Conservation (phyloP, 1,140 invertebrate genomes). For the Drosophila azteca region DNA sequence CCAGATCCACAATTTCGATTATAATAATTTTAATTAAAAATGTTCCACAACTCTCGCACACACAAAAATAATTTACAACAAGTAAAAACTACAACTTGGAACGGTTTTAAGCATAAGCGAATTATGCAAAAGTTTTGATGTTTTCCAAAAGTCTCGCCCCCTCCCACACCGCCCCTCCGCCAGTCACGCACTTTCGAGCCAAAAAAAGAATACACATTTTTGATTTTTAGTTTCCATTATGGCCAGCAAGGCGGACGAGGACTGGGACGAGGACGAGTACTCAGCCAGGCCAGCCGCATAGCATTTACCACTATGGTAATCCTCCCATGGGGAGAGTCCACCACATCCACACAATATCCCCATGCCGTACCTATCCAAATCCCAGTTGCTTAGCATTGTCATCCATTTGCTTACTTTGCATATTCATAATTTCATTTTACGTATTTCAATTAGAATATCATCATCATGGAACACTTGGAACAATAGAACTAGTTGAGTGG, state of each 20-base stretch:
- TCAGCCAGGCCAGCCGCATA: slow-evolving; percentile 39
- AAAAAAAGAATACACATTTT: slow-evolving; percentile 29
- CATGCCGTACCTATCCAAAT: background rate
- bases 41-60: slow-evolving; percentile 26
- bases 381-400: slow-evolving; percentile 78
- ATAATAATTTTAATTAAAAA: slow-evolving; percentile 81
- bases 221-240: slow-evolving; percentile 81
- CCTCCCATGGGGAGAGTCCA: background rate
- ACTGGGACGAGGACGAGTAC: background rate
- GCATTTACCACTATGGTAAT: slow-evolving; percentile 66
- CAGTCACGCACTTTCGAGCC: slow-evolving; percentile 42
- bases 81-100: slow-evolving; percentile 62
- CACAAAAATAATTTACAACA: slow-evolving; percentile 38
- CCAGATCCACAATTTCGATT: slow-evolving; percentile 61
- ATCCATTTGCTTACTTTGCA: slow-evolving; percentile 82
- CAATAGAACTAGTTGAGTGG: slow-evolving; percentile 54
- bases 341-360: background rate
- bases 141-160: slow-evolving; percentile 42
- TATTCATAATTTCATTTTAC: slow-evolving; percentile 83
- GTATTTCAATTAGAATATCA: slow-evolving; percentile 82
- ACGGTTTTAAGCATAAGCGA: slow-evolving; percentile 79
- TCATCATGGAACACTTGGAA: slow-evolving; percentile 70
- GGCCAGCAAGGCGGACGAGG: slow-evolving; percentile 10
- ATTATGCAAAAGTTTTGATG: slow-evolving; percentile 80
- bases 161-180: background rate